Conservation (phyloP, 2,888 invertebrate genomes). For the Diachrysia chrysitis region DNA sequence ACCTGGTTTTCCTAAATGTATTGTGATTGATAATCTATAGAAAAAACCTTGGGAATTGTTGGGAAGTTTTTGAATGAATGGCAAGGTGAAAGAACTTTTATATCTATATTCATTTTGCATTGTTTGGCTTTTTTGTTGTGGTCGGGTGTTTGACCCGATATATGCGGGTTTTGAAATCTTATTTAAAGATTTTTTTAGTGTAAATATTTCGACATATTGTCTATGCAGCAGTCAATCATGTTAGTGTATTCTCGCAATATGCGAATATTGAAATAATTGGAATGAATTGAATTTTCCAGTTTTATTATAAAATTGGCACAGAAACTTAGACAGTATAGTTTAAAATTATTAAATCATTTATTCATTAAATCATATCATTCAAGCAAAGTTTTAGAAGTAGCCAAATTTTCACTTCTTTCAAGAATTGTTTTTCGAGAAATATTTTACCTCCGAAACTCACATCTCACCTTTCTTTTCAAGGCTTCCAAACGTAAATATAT, state of each 20-base stretch:
- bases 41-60: not conserved
- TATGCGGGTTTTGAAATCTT: not conserved
- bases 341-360: no score
- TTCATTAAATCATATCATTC: no score
- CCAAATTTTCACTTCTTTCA: no score
- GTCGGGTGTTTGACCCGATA: not conserved
- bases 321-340: no score
- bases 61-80: not conserved
- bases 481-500: slow-evolving; percentile 24
- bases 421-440: not conserved
- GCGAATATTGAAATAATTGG: no score
- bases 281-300: no score
- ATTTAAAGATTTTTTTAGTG: not conserved
- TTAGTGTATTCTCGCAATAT: no score
- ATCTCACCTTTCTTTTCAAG: slow-evolving; percentile 2
- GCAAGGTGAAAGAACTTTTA: not conserved
- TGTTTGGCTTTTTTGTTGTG: slow-evolving; percentile 2
- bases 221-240: not conserved
- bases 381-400: no score
- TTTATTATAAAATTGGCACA: no score
- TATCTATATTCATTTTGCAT: not conserved
- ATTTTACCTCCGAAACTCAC: not conserved
- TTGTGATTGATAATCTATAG: slow-evolving; percentile 36
- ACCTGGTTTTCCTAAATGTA: slow-evolving; percentile 32
- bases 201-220: not conserved